Evolutionary conservation across 2,113 vertebrate genomes (phyloP), one percentile per base, ranked within the genome.

Genomic region (Probosciger aterrimus): DNA sequence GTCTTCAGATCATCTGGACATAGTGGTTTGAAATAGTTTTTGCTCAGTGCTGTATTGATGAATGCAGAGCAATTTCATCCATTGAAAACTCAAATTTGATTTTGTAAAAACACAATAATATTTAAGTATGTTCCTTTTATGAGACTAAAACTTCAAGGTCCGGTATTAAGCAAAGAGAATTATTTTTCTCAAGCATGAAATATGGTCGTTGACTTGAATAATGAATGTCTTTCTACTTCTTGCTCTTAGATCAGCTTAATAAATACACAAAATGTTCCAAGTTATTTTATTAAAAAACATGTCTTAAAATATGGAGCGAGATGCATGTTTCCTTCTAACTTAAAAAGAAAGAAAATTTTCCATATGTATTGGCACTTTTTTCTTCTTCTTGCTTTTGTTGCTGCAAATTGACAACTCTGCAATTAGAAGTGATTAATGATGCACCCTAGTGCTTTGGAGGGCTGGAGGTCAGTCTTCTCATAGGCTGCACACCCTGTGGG

Each of bases 371-470:
- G 44, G 17, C 63, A 11, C 73, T 64, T 59, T 86, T 62, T 76
- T 30, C 19, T 35, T 28, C 65, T 31, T 63, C 64, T 85, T 91
- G 87, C 94, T 96, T 97, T 98, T 93, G 95, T 97, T 97, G 92
- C 91, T 93, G 63, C 74, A 90, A 92, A 97, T 92, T 96, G 97
- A 97, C 96, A 97, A 47, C 82, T 95, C 86, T 78, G 92, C 95
- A 97, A 93, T 97, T 97, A 97, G 50, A 92, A 96, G 90, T 97
- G 98, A 98, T 98, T 97, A 97, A 97, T 95, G 97, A 90, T 90
- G 89, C 91, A 60, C 68, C 95, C 95, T 77, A 71, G 94, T 1
- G 86, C 90, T 97, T 80, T 25, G 90, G 79, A 82, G 82, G 93
- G 92, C 93, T 3, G 43, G 77, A 96, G 96, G 97, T 97, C 96